phyloP scores from a whole-genome alignment of 2,113 vertebrate species.

The Grammomys dolichurus region DNA sequence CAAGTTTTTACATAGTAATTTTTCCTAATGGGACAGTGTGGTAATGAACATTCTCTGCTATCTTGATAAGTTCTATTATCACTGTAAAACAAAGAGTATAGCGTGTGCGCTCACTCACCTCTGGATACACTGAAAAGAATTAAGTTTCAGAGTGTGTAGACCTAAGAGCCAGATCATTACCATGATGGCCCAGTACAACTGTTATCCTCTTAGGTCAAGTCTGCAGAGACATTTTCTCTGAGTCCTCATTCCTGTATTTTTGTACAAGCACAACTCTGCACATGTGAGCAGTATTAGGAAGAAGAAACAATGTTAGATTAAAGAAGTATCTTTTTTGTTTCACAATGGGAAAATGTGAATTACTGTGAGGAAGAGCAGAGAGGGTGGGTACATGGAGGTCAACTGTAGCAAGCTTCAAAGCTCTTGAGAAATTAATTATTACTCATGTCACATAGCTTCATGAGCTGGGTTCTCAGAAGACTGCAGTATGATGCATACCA shows the following conservation, averaged over 20 bases:
- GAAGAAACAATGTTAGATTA: background rate
- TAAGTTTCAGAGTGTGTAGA: constrained; percentile 15
- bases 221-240: background rate
- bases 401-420: background rate
- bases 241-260: background rate
- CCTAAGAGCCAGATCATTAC: background rate
- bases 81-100: constrained; percentile 10
- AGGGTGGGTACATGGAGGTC: background rate
- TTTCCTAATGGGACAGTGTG: constrained; percentile 17
- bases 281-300: background rate
- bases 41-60: constrained; percentile 34
- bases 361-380: background rate
- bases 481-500: background rate
- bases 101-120: background rate
- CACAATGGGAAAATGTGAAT: background rate
- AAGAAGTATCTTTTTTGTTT: constrained; percentile 12
- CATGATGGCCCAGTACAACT: background rate
- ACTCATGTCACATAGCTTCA: background rate
- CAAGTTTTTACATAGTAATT: background rate
- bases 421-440: background rate
- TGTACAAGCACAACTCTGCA: background rate
- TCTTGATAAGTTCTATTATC: background rate
- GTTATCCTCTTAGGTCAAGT: background rate
- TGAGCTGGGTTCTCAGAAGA: background rate
- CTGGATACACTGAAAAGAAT: background rate